Evolutionary conservation across 2,113 vertebrate genomes (phyloP).

Genomic region (Suricata suricatta): DNA sequence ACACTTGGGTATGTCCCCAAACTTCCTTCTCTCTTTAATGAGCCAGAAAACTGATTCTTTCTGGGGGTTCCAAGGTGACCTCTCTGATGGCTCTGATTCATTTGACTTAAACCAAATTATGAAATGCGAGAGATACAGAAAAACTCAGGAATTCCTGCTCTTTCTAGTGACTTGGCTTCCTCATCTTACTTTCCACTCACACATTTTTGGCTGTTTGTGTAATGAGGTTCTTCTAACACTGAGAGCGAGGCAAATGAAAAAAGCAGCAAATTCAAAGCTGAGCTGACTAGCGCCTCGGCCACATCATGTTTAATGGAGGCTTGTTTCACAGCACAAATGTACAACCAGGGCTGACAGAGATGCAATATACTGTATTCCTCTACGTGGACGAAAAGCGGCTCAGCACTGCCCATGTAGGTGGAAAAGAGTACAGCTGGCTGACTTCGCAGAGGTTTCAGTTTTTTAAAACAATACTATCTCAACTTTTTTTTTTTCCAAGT

Average conservation of each 20-base stretch:
- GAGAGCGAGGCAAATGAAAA: neutral
- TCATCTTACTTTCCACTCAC: neutral
- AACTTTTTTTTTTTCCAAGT: too few species aligned
- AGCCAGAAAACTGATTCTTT: neutral
- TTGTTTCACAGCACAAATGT: constrained; percentile 32
- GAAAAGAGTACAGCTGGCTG: neutral
- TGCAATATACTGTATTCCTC: constrained; percentile 12
- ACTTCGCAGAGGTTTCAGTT: constrained; percentile 31
- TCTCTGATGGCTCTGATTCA: neutral
- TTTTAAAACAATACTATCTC: too few species aligned
- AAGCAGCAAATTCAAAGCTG: constrained; percentile 41
- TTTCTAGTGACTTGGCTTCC: neutral
- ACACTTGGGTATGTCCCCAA: neutral
- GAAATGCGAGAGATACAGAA: neutral
- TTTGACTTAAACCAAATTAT: neutral
- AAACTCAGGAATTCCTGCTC: neutral
- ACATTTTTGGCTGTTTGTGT: neutral
- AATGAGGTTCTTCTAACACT: neutral
- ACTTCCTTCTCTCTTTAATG: neutral
- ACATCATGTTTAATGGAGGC: constrained; percentile 2
- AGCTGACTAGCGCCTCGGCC: neutral
- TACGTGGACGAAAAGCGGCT: neutral
- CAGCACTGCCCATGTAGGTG: neutral
- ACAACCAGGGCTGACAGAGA: constrained; percentile 1
- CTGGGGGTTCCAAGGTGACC: neutral